Percentiles rank a stretch among this genome's conserved stretches.
Evolutionary conservation across 2,797 vertebrate genomes (phyloP).

Genomic region (Artibeus lituratus): DNA sequence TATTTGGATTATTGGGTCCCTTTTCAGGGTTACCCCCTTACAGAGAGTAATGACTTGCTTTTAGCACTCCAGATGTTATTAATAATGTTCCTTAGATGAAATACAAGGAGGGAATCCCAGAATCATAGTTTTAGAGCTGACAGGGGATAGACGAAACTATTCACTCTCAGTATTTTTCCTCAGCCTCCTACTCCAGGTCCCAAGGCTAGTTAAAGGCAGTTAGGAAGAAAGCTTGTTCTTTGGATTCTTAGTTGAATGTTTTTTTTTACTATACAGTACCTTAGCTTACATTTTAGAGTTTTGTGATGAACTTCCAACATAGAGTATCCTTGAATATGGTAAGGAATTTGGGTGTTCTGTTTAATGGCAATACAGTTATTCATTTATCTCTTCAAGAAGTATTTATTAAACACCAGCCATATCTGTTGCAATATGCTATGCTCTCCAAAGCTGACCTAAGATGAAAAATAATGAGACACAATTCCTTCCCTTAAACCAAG

Average conservation of each 20-base stretch:
- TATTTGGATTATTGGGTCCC: neutral
- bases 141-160: neutral
- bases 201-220: neutral
- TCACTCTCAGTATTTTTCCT: neutral
- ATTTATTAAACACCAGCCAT: neutral
- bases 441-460: neutral
- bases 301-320: neutral
- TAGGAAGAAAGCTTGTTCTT: neutral
- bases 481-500: neutral
- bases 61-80: neutral
- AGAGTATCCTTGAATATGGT: neutral
- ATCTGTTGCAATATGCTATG: neutral
- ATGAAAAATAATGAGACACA: neutral
- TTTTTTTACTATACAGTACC: neutral
- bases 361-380: neutral
- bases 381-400: neutral
- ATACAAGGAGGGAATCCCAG: neutral
- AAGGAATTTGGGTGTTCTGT: neutral
- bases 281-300: neutral
- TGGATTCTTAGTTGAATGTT: neutral
- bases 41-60: neutral
- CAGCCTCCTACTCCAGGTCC: neutral
- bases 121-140: neutral
- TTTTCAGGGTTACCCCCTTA: neutral
- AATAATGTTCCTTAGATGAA: neutral